phyloP scores from a whole-genome alignment of 2,113 vertebrate species.

The Sclerurus mexicanus region DNA sequence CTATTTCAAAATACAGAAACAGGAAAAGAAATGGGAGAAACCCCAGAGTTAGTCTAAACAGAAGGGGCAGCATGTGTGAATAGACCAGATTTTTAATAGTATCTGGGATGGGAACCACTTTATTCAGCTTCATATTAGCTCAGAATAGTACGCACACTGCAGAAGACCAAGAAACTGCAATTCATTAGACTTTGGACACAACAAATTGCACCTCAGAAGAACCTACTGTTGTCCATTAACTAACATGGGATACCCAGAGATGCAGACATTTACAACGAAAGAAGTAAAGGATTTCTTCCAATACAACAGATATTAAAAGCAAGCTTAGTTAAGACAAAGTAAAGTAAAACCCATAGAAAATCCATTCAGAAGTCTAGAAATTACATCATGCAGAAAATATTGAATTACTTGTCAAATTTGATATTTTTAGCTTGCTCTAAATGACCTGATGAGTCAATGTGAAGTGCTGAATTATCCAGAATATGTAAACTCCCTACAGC shows the following conservation, averaged over 20 bases:
- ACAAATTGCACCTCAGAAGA: not conserved
- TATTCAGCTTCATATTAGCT: not conserved
- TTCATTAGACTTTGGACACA: not conserved
- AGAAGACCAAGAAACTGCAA: not conserved
- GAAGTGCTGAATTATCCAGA: not conserved
- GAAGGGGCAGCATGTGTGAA: accelerated
- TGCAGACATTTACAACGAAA: not conserved
- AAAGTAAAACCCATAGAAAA: not conserved
- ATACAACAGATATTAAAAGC: not conserved
- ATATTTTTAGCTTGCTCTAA: not conserved
- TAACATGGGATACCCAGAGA: not conserved
- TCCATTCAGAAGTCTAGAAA: not conserved
- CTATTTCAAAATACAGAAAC: not conserved
- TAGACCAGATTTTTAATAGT: not conserved
- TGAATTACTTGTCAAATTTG: not conserved
- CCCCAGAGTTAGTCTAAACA: not conserved
- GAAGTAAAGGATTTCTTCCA: not conserved
- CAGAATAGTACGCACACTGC: not conserved
- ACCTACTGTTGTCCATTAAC: not conserved
- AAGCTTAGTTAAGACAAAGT: not conserved
- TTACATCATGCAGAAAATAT: not conserved
- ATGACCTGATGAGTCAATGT: not conserved
- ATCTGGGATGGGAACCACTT: not conserved
- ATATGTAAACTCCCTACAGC: not conserved
- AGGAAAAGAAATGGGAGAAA: not conserved